Percentiles rank a stretch among this genome's conserved stretches.
phyloP scores from a whole-genome alignment of 2,113 vertebrate genomes.

The Anguilla rostrata region DNA sequence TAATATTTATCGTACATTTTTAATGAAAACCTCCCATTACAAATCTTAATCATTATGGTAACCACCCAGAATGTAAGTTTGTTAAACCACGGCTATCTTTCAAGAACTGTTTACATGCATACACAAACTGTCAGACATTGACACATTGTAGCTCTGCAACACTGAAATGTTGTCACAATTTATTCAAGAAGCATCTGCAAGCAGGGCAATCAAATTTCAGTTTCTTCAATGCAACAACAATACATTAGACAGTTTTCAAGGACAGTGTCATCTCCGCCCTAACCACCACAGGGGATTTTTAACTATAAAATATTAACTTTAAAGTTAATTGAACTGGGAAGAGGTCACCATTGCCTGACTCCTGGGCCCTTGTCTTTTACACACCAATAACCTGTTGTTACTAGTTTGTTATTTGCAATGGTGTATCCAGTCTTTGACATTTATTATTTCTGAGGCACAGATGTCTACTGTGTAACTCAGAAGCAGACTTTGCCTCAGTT shows the following conservation, averaged over 20 bases:
- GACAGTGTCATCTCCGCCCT: neutral
- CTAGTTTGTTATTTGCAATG: neutral
- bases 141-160: neutral
- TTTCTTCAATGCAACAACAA: neutral
- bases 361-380: no score
- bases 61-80: conserved; percentile 8
- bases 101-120: neutral
- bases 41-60: neutral
- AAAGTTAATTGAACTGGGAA: neutral
- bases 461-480: neutral
- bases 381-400: no score
- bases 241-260: neutral
- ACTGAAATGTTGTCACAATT: neutral
- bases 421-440: neutral
- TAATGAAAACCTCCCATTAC: neutral
- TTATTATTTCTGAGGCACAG: neutral
- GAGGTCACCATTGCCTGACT: no score
- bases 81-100: neutral
- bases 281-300: neutral
- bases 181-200: neutral
- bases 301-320: neutral
- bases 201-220: neutral
- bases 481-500: neutral
- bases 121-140: neutral
- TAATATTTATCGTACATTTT: conserved; percentile 22